Percentiles rank a stretch among this genome's conserved stretches.
These are phyloP conservation scores for Cryptus viduatorius DNA, from an alignment of 2,888 invertebrate genomes.

Conservation along the genomic window DNA sequence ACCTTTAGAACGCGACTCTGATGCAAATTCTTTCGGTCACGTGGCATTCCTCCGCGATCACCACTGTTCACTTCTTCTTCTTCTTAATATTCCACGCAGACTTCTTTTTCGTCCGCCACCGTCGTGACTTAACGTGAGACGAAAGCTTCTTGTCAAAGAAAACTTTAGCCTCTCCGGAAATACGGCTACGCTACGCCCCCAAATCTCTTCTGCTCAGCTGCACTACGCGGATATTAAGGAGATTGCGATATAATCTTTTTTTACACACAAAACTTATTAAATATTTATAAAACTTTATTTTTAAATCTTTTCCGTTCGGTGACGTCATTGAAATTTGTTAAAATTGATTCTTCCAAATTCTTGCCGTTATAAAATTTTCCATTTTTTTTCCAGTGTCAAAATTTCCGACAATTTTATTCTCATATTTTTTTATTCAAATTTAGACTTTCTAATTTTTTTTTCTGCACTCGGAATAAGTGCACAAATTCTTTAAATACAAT, in stretches of 20 bases:
- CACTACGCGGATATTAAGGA: background rate
- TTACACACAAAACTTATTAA: background rate
- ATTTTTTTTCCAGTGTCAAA: too few species aligned
- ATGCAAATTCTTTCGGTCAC: constrained; percentile 20
- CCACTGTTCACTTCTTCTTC: background rate
- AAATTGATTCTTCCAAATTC: too few species aligned
- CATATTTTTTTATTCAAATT: too few species aligned
- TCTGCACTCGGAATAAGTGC: background rate
- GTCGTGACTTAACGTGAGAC: background rate
- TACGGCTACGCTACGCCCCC: background rate
- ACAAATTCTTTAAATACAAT: background rate
- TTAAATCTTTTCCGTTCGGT: background rate
- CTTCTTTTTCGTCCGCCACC: background rate
- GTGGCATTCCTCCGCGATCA: background rate
- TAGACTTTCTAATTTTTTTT: background rate
- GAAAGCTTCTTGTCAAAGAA: background rate
- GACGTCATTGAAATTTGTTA: too few species aligned
- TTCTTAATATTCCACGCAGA: background rate
- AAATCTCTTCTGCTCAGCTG: background rate
- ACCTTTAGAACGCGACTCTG: constrained; percentile 3
- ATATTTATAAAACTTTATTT: background rate
- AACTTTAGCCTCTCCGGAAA: background rate
- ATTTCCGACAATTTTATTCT: too few species aligned
- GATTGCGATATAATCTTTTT: background rate
- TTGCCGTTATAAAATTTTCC: too few species aligned